These are phyloP conservation scores for Hippolais icterina DNA, from an alignment of 2,113 vertebrate species.

Conservation along the genomic window DNA sequence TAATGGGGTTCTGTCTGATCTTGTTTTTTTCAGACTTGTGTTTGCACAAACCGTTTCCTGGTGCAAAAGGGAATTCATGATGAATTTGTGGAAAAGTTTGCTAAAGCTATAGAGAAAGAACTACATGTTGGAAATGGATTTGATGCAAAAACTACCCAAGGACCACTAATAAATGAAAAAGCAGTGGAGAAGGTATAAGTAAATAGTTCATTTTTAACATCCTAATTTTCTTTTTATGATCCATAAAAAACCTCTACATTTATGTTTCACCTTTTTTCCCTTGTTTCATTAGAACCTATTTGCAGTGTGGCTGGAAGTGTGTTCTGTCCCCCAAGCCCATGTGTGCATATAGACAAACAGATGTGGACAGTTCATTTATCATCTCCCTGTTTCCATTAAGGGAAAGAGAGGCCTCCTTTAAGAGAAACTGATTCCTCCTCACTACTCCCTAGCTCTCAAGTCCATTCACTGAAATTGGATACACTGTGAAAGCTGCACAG, in stretches of 20 bases:
- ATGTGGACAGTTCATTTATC: background rate
- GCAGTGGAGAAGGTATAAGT: conserved; percentile 89
- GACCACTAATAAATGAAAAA: conserved; percentile 89
- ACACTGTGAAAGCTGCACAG: background rate
- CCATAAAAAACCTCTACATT: background rate
- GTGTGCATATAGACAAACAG: background rate
- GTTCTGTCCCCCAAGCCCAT: background rate
- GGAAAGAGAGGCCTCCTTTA: background rate
- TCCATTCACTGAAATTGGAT: background rate
- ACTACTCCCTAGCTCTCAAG: background rate
- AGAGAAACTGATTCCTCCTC: background rate
- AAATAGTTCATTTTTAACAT: background rate
- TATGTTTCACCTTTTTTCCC: background rate
- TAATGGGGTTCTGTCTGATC: background rate
- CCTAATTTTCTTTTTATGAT: background rate
- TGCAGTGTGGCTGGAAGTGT: background rate
- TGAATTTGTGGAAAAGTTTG: conserved; percentile 83
- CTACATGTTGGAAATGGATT: conserved; percentile 87
- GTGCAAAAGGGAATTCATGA: conserved; percentile 91
- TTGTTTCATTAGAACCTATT: background rate
- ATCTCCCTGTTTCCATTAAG: background rate
- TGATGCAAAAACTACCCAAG: conserved; percentile 87
- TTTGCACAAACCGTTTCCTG: conserved; percentile 93
- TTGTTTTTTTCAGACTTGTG: conserved; percentile 83
- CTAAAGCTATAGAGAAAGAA: conserved; percentile 80